phyloP scores from a whole-genome alignment of 2,797 vertebrate species.

The Platyrinchus mystaceus region DNA sequence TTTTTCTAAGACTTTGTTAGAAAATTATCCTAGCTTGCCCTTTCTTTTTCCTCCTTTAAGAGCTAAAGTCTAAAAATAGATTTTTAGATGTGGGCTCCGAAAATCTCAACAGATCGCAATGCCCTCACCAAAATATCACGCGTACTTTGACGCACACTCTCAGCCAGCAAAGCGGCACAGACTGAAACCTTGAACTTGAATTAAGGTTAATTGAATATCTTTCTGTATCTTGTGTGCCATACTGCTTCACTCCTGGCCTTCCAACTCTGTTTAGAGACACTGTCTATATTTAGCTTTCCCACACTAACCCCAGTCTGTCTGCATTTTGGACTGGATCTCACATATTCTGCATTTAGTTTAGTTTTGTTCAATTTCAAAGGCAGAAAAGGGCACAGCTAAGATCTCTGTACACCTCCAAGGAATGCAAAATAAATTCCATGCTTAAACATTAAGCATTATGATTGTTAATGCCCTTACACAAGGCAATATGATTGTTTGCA shows the following conservation, averaged over 20 bases:
- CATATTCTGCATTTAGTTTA: neutral
- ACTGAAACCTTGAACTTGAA: neutral
- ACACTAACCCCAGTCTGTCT: neutral
- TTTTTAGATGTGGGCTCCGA: slow-evolving; percentile 37
- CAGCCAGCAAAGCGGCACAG: neutral
- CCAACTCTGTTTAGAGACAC: neutral
- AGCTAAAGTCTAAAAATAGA: slow-evolving; percentile 33
- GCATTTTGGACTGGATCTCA: neutral
- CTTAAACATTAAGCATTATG: neutral
- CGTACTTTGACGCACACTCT: neutral
- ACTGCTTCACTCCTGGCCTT: slow-evolving; percentile 12
- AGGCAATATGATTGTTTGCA: neutral
- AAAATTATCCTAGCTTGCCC: neutral
- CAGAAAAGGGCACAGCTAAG: neutral
- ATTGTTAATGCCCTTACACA: neutral
- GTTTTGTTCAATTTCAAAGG: neutral
- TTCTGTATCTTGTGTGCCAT: neutral
- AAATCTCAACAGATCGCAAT: neutral
- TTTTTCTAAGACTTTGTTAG: slow-evolving; percentile 22
- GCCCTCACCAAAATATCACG: slow-evolving; percentile 5
- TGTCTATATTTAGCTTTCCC: slow-evolving; percentile 21
- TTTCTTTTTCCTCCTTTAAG: neutral
- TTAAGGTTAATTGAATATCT: slow-evolving; percentile 41
- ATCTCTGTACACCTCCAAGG: neutral
- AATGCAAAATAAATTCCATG: neutral